Percentiles rank a stretch among this genome's conserved stretches.
Conservation (phyloP, 2,113 vertebrate genomes). For the Pomatostomus ruficeps region DNA sequence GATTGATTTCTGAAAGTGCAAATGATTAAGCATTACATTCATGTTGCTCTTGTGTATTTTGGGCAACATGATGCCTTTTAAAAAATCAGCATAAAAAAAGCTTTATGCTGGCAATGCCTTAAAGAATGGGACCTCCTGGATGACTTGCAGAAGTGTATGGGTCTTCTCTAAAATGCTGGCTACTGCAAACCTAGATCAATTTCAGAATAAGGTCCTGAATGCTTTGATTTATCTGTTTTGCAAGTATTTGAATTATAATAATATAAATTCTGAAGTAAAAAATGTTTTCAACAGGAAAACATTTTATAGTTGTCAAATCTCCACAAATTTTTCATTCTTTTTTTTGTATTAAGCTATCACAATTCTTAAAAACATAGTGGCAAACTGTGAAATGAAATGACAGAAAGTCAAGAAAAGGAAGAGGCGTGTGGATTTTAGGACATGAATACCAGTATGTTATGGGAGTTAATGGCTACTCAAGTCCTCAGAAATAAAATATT, state of each 20-base stretch:
- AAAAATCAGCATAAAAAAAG: not conserved
- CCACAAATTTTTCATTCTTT: not conserved
- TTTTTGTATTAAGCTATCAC: not conserved
- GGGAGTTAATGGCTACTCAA: not conserved
- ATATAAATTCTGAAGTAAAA: not conserved
- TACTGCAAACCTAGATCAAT: not conserved
- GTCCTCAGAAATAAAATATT: not conserved
- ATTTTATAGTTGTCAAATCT: not conserved
- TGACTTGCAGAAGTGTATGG: not conserved
- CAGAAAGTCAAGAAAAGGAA: not conserved
- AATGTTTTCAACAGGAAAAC: not conserved
- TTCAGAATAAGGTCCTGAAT: not conserved
- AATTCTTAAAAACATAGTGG: not conserved
- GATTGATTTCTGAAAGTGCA: slow-evolving; percentile 1
- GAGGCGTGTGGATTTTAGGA: not conserved
- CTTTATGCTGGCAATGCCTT: not conserved
- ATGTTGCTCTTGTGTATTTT: not conserved
- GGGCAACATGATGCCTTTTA: not conserved
- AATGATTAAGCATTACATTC: not conserved
- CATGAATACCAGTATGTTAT: not conserved
- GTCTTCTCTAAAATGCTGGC: not conserved
- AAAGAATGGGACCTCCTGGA: not conserved
- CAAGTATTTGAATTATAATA: not conserved
- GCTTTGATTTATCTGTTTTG: not conserved
- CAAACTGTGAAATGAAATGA: not conserved